Percentiles rank a stretch among this genome's conserved stretches.
These are phyloP conservation scores for Sinocyclocheilus anophthalmus DNA, from an alignment of 2,113 vertebrate species.

Conservation along the genomic window DNA sequence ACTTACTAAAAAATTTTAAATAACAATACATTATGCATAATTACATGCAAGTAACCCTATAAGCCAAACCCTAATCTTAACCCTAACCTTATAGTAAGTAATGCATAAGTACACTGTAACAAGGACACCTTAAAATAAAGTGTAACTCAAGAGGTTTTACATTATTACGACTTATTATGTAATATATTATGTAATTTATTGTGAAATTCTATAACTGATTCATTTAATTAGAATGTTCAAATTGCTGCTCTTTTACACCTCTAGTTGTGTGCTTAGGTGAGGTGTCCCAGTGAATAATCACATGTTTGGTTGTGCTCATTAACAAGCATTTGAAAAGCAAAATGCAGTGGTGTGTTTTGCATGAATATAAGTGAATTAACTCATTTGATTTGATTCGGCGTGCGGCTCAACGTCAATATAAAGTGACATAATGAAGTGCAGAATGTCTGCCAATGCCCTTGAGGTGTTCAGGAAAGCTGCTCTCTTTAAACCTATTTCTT, in stretches of 20 bases:
- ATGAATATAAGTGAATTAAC: conserved; percentile 1
- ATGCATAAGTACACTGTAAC: no score
- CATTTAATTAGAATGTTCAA: background rate
- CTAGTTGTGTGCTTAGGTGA: background rate
- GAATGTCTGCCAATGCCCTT: conserved; percentile 51
- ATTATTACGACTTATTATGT: background rate
- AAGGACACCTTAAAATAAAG: no score
- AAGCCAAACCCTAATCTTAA: no score
- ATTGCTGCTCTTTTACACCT: background rate
- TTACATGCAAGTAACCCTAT: no score
- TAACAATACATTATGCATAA: no score
- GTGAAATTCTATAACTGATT: background rate
- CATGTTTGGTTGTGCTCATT: background rate
- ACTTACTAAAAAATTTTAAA: no score
- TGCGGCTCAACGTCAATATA: conserved; percentile 22
- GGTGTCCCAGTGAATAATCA: background rate
- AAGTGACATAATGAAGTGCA: conserved; percentile 39
- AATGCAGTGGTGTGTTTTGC: background rate
- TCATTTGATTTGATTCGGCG: conserved; percentile 20
- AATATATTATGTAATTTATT: background rate
- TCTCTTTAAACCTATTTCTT: conserved; percentile 11
- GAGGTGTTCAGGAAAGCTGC: background rate
- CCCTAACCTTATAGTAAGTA: no score
- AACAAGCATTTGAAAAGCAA: background rate
- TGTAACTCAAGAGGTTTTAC: background rate